These are phyloP conservation scores for Serranus cabrilla DNA, from an alignment of 2,797 vertebrate species.

Conservation along the genomic window DNA sequence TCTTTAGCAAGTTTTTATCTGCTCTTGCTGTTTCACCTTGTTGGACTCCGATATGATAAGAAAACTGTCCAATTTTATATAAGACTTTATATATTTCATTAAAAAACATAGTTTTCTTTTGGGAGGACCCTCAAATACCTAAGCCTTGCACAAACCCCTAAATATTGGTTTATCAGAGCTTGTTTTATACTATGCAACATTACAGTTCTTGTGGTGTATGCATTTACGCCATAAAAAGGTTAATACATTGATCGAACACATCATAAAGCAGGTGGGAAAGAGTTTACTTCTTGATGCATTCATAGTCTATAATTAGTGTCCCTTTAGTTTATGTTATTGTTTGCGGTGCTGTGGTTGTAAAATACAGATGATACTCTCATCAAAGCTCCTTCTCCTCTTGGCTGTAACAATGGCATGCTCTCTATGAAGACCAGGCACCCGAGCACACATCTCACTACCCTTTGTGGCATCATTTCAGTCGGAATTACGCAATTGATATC, in stretches of 20 bases:
- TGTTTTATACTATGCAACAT: neutral
- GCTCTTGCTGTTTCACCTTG: too few relatives aligned
- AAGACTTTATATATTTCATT: too few relatives aligned
- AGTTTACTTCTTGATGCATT: slow-evolving; percentile 5
- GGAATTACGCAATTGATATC: slow-evolving; percentile 36
- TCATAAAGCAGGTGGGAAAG: slow-evolving; percentile 16
- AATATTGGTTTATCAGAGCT: neutral
- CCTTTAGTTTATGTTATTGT: slow-evolving; percentile 5
- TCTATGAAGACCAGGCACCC: slow-evolving; percentile 14
- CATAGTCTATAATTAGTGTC: slow-evolving; percentile 3
- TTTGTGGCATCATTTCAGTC: slow-evolving; percentile 20
- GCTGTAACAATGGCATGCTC: slow-evolving; percentile 19
- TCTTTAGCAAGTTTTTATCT: too few relatives aligned
- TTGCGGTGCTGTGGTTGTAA: slow-evolving; percentile 22
- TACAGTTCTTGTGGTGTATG: neutral
- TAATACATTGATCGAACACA: slow-evolving; percentile 7
- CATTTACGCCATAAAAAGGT: slow-evolving; percentile 10
- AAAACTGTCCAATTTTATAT: too few relatives aligned
- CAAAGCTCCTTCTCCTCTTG: slow-evolving; percentile 23
- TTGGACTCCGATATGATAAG: too few relatives aligned
- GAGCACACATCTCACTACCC: slow-evolving; percentile 13
- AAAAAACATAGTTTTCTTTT: too few relatives aligned
- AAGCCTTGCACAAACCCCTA: too few relatives aligned
- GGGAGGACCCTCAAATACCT: too few relatives aligned
- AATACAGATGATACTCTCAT: slow-evolving; percentile 18